Evolutionary conservation across 2,113 vertebrate species (phyloP).

Genomic region (Aythya baeri): DNA sequence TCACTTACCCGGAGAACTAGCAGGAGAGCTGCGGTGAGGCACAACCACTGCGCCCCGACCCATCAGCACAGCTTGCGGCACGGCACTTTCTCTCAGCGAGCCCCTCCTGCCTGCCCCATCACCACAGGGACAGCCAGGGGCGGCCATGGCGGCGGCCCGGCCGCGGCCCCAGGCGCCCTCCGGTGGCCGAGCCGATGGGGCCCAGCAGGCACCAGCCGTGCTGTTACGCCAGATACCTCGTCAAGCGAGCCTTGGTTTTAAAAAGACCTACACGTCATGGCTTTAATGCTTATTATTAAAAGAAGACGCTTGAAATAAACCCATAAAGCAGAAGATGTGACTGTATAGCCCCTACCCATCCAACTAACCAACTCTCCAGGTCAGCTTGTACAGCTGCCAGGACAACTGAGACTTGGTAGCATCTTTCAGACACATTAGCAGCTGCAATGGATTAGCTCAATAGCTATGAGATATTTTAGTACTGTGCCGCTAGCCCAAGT

Average conservation of each 20-base stretch:
- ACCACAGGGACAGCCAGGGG: too few relatives aligned
- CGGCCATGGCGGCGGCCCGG: too few relatives aligned
- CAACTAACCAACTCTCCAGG: too few relatives aligned
- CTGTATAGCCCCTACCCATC: neutral
- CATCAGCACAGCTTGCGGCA: neutral
- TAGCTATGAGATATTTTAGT: too few relatives aligned
- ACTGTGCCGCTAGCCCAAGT: too few relatives aligned
- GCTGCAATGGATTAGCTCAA: fast-evolving
- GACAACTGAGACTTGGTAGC: neutral
- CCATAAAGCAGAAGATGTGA: neutral
- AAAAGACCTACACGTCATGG: fast-evolving
- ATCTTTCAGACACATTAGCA: neutral
- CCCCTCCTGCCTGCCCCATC: too few relatives aligned
- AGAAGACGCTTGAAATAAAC: neutral
- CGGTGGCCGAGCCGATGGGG: neutral
- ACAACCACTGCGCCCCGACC: neutral
- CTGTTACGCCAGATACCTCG: fast-evolving
- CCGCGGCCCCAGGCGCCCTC: neutral
- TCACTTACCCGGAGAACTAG: neutral
- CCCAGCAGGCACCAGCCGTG: neutral
- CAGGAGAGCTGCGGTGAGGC: neutral
- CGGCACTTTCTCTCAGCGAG: neutral
- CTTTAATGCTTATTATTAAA: neutral
- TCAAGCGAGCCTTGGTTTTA: fast-evolving
- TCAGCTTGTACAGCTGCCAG: neutral